Base-by-base conservation (phyloP, 2,888 invertebrate genomes). In the Acanthopleura granulata region DNA sequence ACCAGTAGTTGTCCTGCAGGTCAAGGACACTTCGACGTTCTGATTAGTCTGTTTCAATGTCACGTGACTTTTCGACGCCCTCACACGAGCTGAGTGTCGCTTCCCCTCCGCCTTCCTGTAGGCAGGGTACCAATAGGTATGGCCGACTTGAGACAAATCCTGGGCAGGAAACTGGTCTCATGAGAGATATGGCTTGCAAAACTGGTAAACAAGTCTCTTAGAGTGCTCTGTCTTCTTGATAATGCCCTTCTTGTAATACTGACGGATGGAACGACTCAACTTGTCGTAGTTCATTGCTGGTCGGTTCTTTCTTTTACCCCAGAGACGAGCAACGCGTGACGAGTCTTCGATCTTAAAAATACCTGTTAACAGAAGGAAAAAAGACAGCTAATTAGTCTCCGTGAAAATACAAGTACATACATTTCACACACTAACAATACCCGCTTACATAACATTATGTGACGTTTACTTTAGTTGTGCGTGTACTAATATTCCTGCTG, bases 241-340 rank as follows among this genome's bases (percentile, higher is more conserved):
- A 78, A 90, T 90, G 91, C 99, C 98, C 75, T 98, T 98, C 91
- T 99, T 99, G 92, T 99, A 98, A 93, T 99, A 99, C 91, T 99
- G 99, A 73, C 99, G 93, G 89, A 99, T 97, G 84, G 98, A 98
- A 75, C 99, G 94, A 81, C 97, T 98, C 72, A 99, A 92, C 91
- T 99, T 99, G 92, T 99, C 99, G 92, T 99, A 99, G 93, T 99
- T 99, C 99, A 99, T 99, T 49, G 98, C 98, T 0, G 98, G 98
- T 15, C 99, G 93, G 92, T 99, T 99, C 92, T 99, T 99, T 81
- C 99, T 93, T 87, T 96, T 95, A 78, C 99, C 99, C 99, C 99
- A 99, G 74, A 98, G 93, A 84, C 95, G 93, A n/a, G 99, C 99
- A 74, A 99, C 98, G 83, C 96, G 94, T 49, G 97, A 96, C 16